Evolutionary conservation across 2,888 invertebrate genomes (phyloP), one percentile per base, ranked within the genome.

Genomic region (Drosophila pseudotakahashii): DNA sequence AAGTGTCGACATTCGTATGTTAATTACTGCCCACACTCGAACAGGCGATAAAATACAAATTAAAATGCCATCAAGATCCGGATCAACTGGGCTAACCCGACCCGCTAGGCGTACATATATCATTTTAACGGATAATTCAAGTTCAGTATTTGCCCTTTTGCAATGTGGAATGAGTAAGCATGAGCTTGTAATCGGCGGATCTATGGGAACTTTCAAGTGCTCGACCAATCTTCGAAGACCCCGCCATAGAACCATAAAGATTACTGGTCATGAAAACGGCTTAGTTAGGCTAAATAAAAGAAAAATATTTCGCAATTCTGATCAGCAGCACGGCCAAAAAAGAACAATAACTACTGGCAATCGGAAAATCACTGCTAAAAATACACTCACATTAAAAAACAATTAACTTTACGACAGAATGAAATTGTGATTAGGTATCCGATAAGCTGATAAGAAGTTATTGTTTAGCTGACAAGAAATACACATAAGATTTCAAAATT

Each of bases 341-440:
- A 23, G 16, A 26, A 39, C 10, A 13, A 59, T 30, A 14, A 23
- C 30, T 14, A 47, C 30, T 7, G 32, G 14, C n/a, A 16, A 53
- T 47, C n/a, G 64, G 44, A 5, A 66, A 66, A 66, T 66, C 64
- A 47, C 64, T 39, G 64, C 9, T 53, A 64, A 53, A 66, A 64
- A 66, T 47, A 66, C 53, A 30, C 71, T 53, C 60, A 47, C 52
- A 79, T 78, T 79, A 71, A 69, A 51, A 45, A 45, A 54, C 63
- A 50, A 66, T 74, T 67, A 78, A 39, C 48, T 82, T 76, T 78
- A 79, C 41, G 60, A 50, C 19, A 34, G 11, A 77, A 73, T 53
- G 66, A 58, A 57, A 54, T 53, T 53, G 34, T 23, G 44, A 66
- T 41, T 68, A 60, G 45, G 60, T 48, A 36, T 60, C 34, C n/a